Conservation (phyloP, 2,888 invertebrate species). For the Cryptocephalus moraei region DNA sequence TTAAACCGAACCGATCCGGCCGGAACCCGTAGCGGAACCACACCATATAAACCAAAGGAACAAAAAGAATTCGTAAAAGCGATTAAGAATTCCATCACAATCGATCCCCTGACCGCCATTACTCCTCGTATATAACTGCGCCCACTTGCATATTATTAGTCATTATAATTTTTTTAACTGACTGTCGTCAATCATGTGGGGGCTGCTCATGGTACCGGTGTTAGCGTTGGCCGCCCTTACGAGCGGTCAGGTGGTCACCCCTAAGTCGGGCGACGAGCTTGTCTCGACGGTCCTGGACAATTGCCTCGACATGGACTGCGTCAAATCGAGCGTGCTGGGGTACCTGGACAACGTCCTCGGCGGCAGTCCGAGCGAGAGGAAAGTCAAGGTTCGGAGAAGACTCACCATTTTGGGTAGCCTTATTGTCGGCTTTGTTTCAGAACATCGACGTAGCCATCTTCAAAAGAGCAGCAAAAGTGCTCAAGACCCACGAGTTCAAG, state of each 20-base stretch:
- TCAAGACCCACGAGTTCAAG: constrained; percentile 65
- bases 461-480: constrained; percentile 57
- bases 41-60: constrained; percentile 18
- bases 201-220: constrained; percentile 39
- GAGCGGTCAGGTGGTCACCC: constrained; percentile 10
- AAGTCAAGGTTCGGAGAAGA: constrained; percentile 31
- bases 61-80: constrained; percentile 6
- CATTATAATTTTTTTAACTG: constrained; percentile 22
- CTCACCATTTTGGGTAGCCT: background rate
- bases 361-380: constrained; percentile 50
- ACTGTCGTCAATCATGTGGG: constrained; percentile 29
- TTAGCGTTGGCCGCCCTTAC: constrained; percentile 28
- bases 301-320: constrained; percentile 63
- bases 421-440: constrained; percentile 30
- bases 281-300: constrained; percentile 61
- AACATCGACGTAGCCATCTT: constrained; percentile 67
- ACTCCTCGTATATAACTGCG: constrained; percentile 53
- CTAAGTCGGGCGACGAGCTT: constrained; percentile 51
- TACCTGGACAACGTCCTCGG: constrained; percentile 65
- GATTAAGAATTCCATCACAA: constrained; percentile 13
- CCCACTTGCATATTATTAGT: constrained; percentile 38
- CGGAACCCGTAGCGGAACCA: constrained; percentile 28
- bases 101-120: constrained; percentile 41
- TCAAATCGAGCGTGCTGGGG: constrained; percentile 66
- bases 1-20: constrained; percentile 13